phyloP scores from a whole-genome alignment of 2,888 invertebrate species.

The Acanthosoma haemorrhoidale region DNA sequence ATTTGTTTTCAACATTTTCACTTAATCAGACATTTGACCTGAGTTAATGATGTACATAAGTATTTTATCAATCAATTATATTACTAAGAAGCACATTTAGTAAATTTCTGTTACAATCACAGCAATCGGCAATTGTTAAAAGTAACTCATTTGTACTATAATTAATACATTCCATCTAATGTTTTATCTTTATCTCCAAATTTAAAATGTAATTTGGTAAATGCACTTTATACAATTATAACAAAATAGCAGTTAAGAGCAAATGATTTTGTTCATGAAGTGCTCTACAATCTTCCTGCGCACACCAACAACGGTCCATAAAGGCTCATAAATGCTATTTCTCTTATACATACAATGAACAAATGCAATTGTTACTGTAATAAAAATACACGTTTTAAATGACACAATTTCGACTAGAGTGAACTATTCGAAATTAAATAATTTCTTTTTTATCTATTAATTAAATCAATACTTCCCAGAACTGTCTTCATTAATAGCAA shows the following conservation, averaged over 20 bases:
- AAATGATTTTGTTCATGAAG: no score
- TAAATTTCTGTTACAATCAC: neutral
- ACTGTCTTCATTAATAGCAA: no score
- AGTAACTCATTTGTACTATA: slow-evolving; percentile 8
- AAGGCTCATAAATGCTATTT: slow-evolving; percentile 1
- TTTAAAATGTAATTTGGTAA: neutral
- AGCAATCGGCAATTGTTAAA: slow-evolving; percentile 9
- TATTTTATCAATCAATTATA: neutral
- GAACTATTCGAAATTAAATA: no score
- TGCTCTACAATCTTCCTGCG: no score
- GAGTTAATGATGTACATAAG: neutral
- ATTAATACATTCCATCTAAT: neutral
- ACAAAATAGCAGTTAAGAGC: neutral
- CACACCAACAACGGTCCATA: no score
- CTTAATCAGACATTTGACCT: neutral
- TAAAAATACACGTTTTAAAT: no score
- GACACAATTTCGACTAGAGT: no score
- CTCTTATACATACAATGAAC: no score
- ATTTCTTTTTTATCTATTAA: no score
- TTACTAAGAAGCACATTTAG: neutral
- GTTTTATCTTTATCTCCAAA: neutral
- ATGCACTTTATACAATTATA: neutral
- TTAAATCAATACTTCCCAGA: neutral
- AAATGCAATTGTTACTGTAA: no score
- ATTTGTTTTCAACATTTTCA: neutral